phyloP scores from a whole-genome alignment of 2,888 invertebrate genomes.

The Athalia circularis region DNA sequence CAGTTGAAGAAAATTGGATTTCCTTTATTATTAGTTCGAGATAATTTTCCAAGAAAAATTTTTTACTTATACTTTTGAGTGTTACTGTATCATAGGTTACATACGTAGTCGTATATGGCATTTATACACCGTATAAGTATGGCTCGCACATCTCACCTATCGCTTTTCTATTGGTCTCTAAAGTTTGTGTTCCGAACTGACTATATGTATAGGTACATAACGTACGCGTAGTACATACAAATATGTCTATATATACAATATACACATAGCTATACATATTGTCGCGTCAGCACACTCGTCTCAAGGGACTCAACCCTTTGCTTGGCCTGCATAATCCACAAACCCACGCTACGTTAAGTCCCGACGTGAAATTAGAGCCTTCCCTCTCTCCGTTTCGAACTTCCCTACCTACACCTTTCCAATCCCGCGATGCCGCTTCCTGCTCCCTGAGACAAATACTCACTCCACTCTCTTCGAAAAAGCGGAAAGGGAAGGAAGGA shows the following conservation, averaged over 20 bases:
- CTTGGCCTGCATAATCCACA: slow-evolving; percentile 67
- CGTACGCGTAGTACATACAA: too few relatives aligned
- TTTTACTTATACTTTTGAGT: too few relatives aligned
- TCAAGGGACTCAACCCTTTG: slow-evolving; percentile 72
- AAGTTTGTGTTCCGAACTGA: not conserved
- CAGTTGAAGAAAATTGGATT: too few relatives aligned
- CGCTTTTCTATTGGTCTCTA: slow-evolving; percentile 9
- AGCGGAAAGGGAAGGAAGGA: too few relatives aligned
- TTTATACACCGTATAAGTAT: too few relatives aligned
- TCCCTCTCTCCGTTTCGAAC: not conserved
- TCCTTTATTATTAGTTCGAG: too few relatives aligned
- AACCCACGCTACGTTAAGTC: slow-evolving; percentile 63
- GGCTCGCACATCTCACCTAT: slow-evolving; percentile 6
- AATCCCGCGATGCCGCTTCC: slow-evolving; percentile 35
- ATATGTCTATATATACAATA: too few relatives aligned
- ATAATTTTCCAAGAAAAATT: too few relatives aligned
- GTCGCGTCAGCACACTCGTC: slow-evolving; percentile 69
- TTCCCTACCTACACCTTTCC: slow-evolving; percentile 40
- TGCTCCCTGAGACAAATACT: slow-evolving; percentile 43
- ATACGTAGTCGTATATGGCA: too few relatives aligned
- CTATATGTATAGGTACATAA: not conserved
- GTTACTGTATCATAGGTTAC: too few relatives aligned
- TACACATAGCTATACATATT: slow-evolving; percentile 55
- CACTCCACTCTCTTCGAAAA: not conserved
- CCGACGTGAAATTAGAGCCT: slow-evolving; percentile 68